Evolutionary conservation across 2,888 invertebrate species (phyloP), one percentile per base, ranked within the genome.

Genomic region (Prionchulus punctatus): DNA sequence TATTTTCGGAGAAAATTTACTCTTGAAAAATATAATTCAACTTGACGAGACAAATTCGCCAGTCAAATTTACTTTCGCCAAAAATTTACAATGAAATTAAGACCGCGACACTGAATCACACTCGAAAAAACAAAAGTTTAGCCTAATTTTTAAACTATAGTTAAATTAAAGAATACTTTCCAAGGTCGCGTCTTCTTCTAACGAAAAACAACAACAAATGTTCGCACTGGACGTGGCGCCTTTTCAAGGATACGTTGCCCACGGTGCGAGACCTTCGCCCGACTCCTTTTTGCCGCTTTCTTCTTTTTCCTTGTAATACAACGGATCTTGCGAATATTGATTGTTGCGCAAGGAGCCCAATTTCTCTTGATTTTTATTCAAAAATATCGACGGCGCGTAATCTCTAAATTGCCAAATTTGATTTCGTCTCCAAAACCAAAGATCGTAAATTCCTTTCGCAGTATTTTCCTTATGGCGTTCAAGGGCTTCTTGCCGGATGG

Each of bases 401-500:
- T 45, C 23, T 23, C 23, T 45, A 23, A 45, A 45, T 23, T 7
- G 7, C 12, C 12, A 45, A 21, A 23, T 23, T 23, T 12, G 12
- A 21, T 7, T 7, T 7, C 47, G 12, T 7, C 23, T 45, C 18
- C 23, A 45, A 23, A 45, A 45, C 12, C 12, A 45, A 45, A 18
- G 18, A 23, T 45, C 47, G 28, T 31, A 51, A 4, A 51, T n/a
- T 7, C 55, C 55, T 30, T 53, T 26, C 3, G 3, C 50, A 28
- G 27, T 21, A 12, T 53, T 2, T 23, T 53, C 62, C 59, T 63
- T 63, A 54, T 66, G 64, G 18, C 63, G 62, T n/a, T 57, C 61
- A 47, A 60, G 57, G 36, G 58, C 58, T 1, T 55, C 54, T 3
- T 59, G 60, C 23, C 69, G 63, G 51, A 65, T 66, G 21, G 62